Base-by-base conservation (phyloP, 2,113 vertebrate genomes). In the Antechinus flavipes region DNA sequence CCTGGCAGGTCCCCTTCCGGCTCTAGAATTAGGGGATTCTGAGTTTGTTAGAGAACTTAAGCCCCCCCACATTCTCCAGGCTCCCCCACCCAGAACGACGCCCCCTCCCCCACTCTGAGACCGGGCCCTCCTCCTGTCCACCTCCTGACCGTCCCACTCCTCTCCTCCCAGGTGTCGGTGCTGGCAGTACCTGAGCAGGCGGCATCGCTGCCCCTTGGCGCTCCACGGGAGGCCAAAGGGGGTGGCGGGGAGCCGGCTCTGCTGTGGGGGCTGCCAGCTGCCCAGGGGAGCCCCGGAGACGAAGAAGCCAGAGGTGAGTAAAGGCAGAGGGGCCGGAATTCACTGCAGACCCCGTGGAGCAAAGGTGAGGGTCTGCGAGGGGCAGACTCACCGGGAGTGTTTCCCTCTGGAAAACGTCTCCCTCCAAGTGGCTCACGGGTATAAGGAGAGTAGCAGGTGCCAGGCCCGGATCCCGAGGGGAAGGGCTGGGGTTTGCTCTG, bases 221-320 rank as follows among this genome's bases (percentile, higher is more conserved):
- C 91, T 96, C 96, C 93, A 2, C 94, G 23, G 96, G 91, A 52
- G 93, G 61, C 1, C 68, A 84, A 97, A 98, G 98, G 98, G 97
- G 2, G 91, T 46, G 92, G 91, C 42, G 92, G 92, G 92, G 97
- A 97, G 89, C 92, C 98, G 0, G 97, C 98, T 58, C 97, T 96
- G 22, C 98, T 99, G 91, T 99, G 98, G 98, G 99, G 99, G 89
- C 98, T 98, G 35, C 97, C 98, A 0, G 98, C 99, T 0, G 97
- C 99, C 90, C 99, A 97, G 24, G 99, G 99, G 90, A 99, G 98
- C 96, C 99, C 99, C 0, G 99, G 99, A 76, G 99, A 98, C 95
- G 99, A 99, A 90, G 98, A 98, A 94, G 98, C 98, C 94, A 97
- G 54, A 97, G 99, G 99, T 99, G 97, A 95, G 98, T 90, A 24